Conservation (phyloP, 2,113 vertebrate genomes). For the Epinephelus cyanopodus region DNA sequence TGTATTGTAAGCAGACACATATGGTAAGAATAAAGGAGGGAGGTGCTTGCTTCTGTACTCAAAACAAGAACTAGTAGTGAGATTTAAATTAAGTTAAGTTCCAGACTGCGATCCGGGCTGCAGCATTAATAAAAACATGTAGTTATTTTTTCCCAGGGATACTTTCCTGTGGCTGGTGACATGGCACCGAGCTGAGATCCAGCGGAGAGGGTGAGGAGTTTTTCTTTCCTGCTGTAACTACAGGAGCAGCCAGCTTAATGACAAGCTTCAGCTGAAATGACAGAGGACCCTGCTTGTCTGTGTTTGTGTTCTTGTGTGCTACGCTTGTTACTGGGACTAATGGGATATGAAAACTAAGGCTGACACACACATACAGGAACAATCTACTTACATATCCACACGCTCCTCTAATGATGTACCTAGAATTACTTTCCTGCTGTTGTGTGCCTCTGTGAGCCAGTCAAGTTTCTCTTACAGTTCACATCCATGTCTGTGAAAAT, state of each 20-base stretch:
- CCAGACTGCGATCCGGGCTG: conserved; percentile 11
- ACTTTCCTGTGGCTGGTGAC: conserved; percentile 36
- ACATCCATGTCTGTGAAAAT: too few species aligned
- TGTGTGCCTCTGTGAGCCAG: too few species aligned
- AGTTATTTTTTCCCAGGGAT: conserved; percentile 36
- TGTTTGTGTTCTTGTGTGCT: conserved; percentile 43
- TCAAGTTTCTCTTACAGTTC: too few species aligned
- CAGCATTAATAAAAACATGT: conserved; percentile 39
- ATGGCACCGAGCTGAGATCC: conserved; percentile 27
- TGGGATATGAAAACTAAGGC: conserved; percentile 36
- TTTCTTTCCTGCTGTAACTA: conserved; percentile 54
- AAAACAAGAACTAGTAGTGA: conserved; percentile 9
- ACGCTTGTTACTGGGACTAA: conserved; percentile 39
- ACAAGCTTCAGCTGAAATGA: conserved; percentile 55
- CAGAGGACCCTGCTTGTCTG: conserved; percentile 18
- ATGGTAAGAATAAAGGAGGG: conserved; percentile 25
- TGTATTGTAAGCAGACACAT: conserved; percentile 44
- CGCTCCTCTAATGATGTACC: background rate
- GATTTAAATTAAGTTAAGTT: background rate
- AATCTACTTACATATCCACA: background rate
- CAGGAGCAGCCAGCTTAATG: conserved; percentile 45
- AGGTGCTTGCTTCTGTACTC: conserved; percentile 13
- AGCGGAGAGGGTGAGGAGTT: conserved; percentile 36
- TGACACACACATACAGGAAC: conserved; percentile 11
- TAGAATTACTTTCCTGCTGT: too few species aligned